Percentiles rank a stretch among this genome's conserved stretches.
phyloP scores from a whole-genome alignment of 2,888 invertebrate species.

The Parnassius orleans region DNA sequence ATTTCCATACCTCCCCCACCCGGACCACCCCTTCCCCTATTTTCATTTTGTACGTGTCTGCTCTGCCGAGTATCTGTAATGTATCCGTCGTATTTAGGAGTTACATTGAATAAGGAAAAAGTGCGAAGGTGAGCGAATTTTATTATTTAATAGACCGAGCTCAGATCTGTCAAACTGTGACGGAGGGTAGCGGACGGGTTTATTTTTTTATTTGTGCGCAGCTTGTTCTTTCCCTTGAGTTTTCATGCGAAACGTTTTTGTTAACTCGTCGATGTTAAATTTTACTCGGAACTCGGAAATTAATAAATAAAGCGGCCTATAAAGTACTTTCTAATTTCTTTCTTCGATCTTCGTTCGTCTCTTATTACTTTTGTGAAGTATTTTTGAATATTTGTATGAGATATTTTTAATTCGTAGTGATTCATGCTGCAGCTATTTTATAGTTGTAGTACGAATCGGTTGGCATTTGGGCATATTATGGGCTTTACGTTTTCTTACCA shows the following conservation, averaged over 20 bases:
- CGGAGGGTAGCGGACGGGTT: slow-evolving; percentile 17
- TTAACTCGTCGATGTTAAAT: slow-evolving; percentile 15
- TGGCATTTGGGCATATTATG: too few relatives aligned
- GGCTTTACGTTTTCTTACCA: too few relatives aligned
- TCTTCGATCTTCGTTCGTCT: neutral
- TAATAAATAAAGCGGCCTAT: slow-evolving; percentile 11
- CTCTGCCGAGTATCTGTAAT: slow-evolving; percentile 72
- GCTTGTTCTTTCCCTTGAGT: slow-evolving; percentile 10
- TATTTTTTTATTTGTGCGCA: slow-evolving; percentile 14
- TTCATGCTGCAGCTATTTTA: too few relatives aligned
- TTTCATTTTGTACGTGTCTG: slow-evolving; percentile 81
- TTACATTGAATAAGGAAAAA: slow-evolving; percentile 71
- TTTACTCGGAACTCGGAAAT: slow-evolving; percentile 3
- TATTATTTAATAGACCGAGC: slow-evolving; percentile 66
- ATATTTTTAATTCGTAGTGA: too few relatives aligned
- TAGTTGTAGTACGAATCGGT: too few relatives aligned
- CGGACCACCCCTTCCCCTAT: slow-evolving; percentile 53
- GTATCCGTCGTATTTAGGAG: slow-evolving; percentile 73
- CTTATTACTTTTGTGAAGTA: neutral
- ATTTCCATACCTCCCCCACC: slow-evolving; percentile 86
- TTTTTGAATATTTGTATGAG: too few relatives aligned
- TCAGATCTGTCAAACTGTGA: slow-evolving; percentile 59
- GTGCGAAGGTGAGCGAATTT: slow-evolving; percentile 56
- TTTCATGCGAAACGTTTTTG: slow-evolving; percentile 13
- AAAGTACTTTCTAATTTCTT: slow-evolving; percentile 13